Evolutionary conservation across 2,113 vertebrate species (phyloP), one percentile per base, ranked within the genome.

Genomic region (Carassius gibelio): DNA sequence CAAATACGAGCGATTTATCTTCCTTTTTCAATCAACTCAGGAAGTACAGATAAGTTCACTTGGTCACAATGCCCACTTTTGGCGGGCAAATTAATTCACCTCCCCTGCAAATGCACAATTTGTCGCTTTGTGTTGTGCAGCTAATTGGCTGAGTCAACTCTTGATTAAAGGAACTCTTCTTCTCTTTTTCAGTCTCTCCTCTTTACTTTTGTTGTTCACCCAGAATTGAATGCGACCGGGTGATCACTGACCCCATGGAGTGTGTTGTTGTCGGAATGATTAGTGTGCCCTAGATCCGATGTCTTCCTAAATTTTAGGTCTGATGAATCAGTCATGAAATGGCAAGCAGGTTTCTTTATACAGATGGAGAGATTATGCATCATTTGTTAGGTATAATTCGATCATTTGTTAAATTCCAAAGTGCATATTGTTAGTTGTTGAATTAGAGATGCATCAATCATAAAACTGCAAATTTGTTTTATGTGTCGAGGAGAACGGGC

Each of bases 1-100:
- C 64, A 38, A 87, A 81, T 62, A 26, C 23, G 55, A 85, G 88
- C 80, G 59, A 88, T 89, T 89, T 85, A 87, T 89, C 87, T 87
- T 88, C 48, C 74, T 55, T 72, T 83, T 21, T 3, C 82, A 34
- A 82, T 84, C 55, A 52, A 48, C 66, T 59, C 50, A 10, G 38
- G 74, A 87, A 59, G 62, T 72, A 57, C 82, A 26, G 34, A 19
- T 3, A 50, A 11, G 52, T 66, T 50, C 45, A 75, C 66, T 48
- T 8, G 9, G 38, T 48, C 75, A 72, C 8, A 23, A 71, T 50
- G 8, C 48, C 81, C 69, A 48, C 84, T 36, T 83, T 80, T 69
- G 34, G 21, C 14, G 77, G 85, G 86, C 83, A 71, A 85, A 85
- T 89, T 34, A 82, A 59, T 11, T 76, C 55, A 50, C 48, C 48